A percentile compares a stretch with the other conserved stretches of the same genome.
phyloP scores from a whole-genome alignment of 92 coral and sea anemone species.

The Epizoanthus fatuus region DNA sequence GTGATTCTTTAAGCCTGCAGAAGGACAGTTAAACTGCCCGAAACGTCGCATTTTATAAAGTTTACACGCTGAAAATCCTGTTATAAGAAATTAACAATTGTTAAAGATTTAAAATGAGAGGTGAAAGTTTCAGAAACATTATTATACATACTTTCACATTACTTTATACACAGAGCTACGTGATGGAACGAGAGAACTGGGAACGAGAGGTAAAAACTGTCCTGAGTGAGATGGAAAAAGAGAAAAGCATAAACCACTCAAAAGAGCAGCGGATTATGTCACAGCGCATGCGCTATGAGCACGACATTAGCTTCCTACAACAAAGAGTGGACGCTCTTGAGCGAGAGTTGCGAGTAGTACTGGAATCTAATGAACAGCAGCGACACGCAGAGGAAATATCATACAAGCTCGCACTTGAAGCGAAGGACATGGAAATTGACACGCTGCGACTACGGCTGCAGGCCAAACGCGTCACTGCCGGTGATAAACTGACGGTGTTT shows the following conservation, averaged over 20 bases:
- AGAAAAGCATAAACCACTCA: constrained; percentile 79
- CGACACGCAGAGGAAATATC: constrained; percentile 92
- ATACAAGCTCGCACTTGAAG: constrained; percentile 72
- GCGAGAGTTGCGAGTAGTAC: constrained; percentile 76
- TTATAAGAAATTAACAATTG: no score
- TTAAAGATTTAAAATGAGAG: no score
- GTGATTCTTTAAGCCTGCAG: no score
- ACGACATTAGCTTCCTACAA: constrained; percentile 79
- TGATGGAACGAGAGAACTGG: constrained; percentile 92
- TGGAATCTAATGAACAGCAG: constrained; percentile 87
- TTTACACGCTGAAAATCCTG: no score
- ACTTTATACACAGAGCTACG: constrained; percentile 73
- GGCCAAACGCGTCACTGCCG: constrained; percentile 73
- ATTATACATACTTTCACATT: no score
- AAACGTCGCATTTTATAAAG: no score
- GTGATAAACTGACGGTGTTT: constrained; percentile 76
- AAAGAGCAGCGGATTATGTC: constrained; percentile 82
- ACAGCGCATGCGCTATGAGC: constrained; percentile 89
- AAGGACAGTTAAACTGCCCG: no score
- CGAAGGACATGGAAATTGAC: constrained; percentile 93
- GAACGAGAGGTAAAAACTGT: constrained; percentile 90
- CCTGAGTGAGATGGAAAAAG: constrained; percentile 83
- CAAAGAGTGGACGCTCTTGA: constrained; percentile 83
- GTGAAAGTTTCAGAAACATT: no score
- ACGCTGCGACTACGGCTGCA: constrained; percentile 84